These are phyloP conservation scores for Neoascia interrupta DNA, from an alignment of 2,888 invertebrate genomes.

Conservation along the genomic window DNA sequence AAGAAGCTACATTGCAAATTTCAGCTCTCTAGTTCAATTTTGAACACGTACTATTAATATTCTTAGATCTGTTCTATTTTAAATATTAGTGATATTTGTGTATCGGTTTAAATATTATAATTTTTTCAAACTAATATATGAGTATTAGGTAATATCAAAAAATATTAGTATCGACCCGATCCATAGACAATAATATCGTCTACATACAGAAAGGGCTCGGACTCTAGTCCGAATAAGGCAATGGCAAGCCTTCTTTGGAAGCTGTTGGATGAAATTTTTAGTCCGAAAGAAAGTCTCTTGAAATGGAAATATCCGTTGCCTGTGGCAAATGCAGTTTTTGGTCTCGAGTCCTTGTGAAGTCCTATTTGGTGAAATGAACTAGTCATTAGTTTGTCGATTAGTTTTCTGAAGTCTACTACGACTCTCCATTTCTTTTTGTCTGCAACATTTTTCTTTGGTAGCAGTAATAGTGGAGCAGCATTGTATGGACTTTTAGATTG, in stretches of 20 bases:
- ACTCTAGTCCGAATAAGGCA: conserved; percentile 42
- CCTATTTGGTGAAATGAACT: conserved; percentile 56
- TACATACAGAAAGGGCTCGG: conserved; percentile 64
- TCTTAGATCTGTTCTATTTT: too few relatives aligned
- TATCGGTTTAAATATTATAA: too few relatives aligned
- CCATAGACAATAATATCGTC: conserved; percentile 70
- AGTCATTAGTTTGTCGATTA: conserved; percentile 53
- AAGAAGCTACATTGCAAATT: too few relatives aligned
- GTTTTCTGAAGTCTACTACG: too few relatives aligned
- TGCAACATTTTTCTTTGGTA: conserved; percentile 16
- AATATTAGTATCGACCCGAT: too few relatives aligned
- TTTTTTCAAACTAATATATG: too few relatives aligned
- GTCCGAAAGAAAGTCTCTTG: conserved; percentile 55
- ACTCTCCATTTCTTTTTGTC: conserved; percentile 10
- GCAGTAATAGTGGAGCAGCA: background rate
- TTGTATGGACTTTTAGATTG: conserved; percentile 9
- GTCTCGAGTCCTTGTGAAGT: conserved; percentile 41
- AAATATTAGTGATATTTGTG: too few relatives aligned
- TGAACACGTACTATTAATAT: too few relatives aligned
- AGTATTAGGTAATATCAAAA: too few relatives aligned
- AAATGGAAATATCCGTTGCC: conserved; percentile 58
- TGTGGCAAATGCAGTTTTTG: conserved; percentile 53
- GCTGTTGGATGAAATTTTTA: conserved; percentile 64
- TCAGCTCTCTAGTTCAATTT: too few relatives aligned
- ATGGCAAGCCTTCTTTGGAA: conserved; percentile 66